A percentile compares a stretch with the other conserved stretches of the same genome.
Evolutionary conservation across 2,888 invertebrate genomes (phyloP).

Genomic region (Nasonovia ribisnigri): DNA sequence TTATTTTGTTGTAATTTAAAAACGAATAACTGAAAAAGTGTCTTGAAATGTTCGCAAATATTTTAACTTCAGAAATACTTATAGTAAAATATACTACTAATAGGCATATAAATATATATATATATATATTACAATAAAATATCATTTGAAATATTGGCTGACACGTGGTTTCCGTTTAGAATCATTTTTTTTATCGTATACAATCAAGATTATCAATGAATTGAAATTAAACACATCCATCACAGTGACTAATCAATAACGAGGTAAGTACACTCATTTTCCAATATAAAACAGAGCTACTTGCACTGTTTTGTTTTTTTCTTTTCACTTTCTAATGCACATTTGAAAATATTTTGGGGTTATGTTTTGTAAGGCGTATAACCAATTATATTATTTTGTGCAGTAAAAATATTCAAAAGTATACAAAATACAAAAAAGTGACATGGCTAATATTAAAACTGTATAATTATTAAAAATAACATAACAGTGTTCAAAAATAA

Average conservation of each 20-base stretch:
- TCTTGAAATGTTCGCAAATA: background rate
- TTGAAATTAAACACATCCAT: background rate
- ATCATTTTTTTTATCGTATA: background rate
- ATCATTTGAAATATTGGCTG: background rate
- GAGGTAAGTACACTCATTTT: background rate
- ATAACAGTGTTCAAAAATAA: background rate
- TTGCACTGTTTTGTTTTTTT: background rate
- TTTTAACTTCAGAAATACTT: too few species aligned
- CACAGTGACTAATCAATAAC: background rate
- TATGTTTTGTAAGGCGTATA: background rate
- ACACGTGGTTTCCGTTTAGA: background rate
- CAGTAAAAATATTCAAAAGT: background rate
- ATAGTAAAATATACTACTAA: background rate
- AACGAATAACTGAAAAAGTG: background rate
- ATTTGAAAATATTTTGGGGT: background rate
- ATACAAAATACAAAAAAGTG: background rate
- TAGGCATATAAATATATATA: background rate
- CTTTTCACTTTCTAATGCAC: background rate
- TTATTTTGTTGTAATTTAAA: background rate
- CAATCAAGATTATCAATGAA: background rate
- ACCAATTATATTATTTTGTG: background rate
- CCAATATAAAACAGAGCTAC: background rate
- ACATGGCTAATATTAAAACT: background rate
- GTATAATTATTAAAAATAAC: background rate
- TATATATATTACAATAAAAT: background rate